Conservation (phyloP, 2,113 vertebrate species). For the Pseudopodoces humilis region DNA sequence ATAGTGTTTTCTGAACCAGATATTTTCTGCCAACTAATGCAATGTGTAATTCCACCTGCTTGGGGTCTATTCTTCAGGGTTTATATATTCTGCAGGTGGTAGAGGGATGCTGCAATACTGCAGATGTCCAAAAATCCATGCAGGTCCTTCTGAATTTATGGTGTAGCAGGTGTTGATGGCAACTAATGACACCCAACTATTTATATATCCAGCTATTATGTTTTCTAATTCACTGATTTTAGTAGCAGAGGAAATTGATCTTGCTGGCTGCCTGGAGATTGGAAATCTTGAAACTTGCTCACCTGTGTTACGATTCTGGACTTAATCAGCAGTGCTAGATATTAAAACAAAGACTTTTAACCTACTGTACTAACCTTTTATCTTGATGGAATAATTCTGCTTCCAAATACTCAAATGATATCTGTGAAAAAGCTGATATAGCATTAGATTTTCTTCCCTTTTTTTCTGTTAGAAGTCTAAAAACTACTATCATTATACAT, state of each 20-base stretch:
- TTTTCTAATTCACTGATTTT: conserved; percentile 48
- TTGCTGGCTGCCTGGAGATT: background rate
- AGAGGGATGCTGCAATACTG: background rate
- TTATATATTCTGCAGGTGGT: background rate
- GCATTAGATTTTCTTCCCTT: background rate
- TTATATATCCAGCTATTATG: background rate
- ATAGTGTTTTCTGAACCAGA: background rate
- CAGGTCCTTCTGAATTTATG: background rate
- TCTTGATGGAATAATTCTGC: background rate
- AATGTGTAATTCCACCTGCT: conserved; percentile 1
- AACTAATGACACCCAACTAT: conserved; percentile 7
- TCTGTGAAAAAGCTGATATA: background rate
- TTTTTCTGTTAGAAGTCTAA: background rate
- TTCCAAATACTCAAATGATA: background rate
- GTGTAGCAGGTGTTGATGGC: background rate
- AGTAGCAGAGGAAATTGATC: background rate
- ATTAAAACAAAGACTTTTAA: background rate
- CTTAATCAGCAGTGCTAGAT: background rate
- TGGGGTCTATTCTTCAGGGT: background rate
- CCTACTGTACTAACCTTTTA: background rate
- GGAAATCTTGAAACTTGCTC: conserved; percentile 6
- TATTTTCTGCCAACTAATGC: background rate
- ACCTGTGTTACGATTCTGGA: background rate
- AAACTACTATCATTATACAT: background rate
- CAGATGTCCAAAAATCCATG: background rate